Evolutionary conservation across 1,140 invertebrate species (phyloP).

Genomic region (Dreissena rostriformis): DNA sequence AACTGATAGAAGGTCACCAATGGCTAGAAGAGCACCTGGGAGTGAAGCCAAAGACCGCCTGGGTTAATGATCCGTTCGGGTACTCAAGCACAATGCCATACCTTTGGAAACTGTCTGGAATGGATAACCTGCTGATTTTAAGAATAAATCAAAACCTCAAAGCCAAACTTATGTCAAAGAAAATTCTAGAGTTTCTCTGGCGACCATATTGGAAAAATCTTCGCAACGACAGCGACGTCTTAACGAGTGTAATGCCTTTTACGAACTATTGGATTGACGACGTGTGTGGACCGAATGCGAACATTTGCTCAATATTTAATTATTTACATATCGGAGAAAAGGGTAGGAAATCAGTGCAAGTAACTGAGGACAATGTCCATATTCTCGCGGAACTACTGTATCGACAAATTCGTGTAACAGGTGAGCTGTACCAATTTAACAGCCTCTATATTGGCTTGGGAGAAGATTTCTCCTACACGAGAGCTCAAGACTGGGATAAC

Average conservation of each 20-base stretch:
- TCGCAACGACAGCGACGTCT: conserved; percentile 86
- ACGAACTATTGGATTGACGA: conserved; percentile 96
- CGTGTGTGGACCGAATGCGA: conserved; percentile 88
- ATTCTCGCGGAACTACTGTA: conserved; percentile 28
- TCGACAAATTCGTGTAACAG: conserved; percentile 44
- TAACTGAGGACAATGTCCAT: conserved; percentile 37
- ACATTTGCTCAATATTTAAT: conserved; percentile 97
- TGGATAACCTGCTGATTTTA: conserved; percentile 93
- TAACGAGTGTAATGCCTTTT: conserved; percentile 96
- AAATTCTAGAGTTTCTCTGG: conserved; percentile 95
- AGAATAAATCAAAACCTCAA: conserved; percentile 96
- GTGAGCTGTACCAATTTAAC: conserved; percentile 89
- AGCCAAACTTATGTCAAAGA: conserved; percentile 90
- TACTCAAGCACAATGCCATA: conserved; percentile 95
- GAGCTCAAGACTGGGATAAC: conserved; percentile 93
- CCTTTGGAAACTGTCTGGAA: conserved; percentile 90
- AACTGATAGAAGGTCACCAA: conserved; percentile 95
- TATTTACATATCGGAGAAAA: conserved; percentile 90
- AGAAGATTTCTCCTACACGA: conserved; percentile 97
- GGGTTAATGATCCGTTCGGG: conserved; percentile 96
- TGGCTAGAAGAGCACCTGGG: conserved; percentile 94
- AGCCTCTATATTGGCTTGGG: conserved; percentile 93
- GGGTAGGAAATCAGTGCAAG: conserved; percentile 29
- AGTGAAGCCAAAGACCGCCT: conserved; percentile 88
- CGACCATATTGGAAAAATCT: conserved; percentile 84